Percentiles rank a stretch among this genome's conserved stretches.
phyloP scores from a whole-genome alignment of 2,888 invertebrate genomes.

The Uropetala carovei region DNA sequence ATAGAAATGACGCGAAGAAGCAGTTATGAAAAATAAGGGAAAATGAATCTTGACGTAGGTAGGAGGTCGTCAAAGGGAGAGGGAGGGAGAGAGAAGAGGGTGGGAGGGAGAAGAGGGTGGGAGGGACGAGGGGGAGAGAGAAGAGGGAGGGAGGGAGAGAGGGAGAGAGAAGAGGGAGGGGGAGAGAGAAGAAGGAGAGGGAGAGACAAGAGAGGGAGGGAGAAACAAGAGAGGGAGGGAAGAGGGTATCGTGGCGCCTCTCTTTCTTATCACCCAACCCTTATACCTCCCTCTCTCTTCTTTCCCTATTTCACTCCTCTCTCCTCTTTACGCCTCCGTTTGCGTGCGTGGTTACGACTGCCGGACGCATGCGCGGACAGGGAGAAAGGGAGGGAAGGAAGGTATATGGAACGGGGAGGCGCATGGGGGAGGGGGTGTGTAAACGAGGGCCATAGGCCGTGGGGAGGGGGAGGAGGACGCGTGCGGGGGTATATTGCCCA shows the following conservation, averaged over 20 bases:
- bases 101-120: conserved; percentile 70
- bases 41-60: conserved; percentile 55
- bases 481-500: background rate
- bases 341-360: conserved; percentile 21
- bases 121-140: conserved; percentile 67
- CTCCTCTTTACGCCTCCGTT: background rate
- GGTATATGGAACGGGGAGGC: background rate
- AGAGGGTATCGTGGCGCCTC: background rate
- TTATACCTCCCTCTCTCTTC: background rate
- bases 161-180: conserved; percentile 31
- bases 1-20: conserved; percentile 54
- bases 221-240: conserved; percentile 60
- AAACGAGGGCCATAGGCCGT: too few relatives aligned
- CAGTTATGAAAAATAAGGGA: conserved; percentile 60
- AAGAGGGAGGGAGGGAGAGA: conserved; percentile 55
- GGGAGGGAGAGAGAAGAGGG: conserved; percentile 73
- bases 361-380: background rate
- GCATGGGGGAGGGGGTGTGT: background rate
- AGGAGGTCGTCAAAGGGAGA: background rate
- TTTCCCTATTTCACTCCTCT: background rate
- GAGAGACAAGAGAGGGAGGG: too few relatives aligned
- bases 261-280: background rate
- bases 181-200: background rate
- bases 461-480: background rate
- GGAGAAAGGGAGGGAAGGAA: background rate